Percentiles rank a stretch among this genome's conserved stretches.
phyloP scores from a whole-genome alignment of 1,140 invertebrate species.

The Bactericera cockerelli region DNA sequence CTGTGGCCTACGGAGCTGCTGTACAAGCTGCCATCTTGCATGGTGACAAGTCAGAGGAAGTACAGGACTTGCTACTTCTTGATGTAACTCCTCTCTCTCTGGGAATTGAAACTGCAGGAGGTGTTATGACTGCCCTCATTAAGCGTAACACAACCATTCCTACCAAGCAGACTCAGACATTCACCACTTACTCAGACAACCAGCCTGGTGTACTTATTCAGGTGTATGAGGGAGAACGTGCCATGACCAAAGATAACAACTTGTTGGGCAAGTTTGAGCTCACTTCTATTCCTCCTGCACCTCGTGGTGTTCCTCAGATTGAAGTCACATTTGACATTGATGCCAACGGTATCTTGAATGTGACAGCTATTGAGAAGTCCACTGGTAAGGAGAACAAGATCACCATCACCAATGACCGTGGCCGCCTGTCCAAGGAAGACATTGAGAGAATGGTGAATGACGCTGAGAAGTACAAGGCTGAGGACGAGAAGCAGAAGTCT shows the following conservation, averaged over 20 bases:
- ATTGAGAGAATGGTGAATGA: no score
- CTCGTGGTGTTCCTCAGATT: constrained; percentile 81
- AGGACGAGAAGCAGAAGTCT: constrained; percentile 80
- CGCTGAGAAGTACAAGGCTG: constrained; percentile 81
- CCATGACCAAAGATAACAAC: constrained; percentile 90
- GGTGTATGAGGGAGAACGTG: constrained; percentile 78
- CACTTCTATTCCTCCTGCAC: constrained; percentile 85
- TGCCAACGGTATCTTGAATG: constrained; percentile 79
- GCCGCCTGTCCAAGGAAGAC: constrained; percentile 86
- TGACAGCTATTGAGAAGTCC: constrained; percentile 75
- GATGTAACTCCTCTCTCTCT: no score
- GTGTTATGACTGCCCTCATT: constrained; percentile 90
- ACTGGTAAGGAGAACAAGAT: constrained; percentile 96
- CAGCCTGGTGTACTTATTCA: constrained; percentile 83
- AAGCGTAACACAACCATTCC: constrained; percentile 93
- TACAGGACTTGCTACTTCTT: constrained; percentile 74
- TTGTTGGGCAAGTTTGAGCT: constrained; percentile 85
- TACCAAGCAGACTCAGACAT: constrained; percentile 88
- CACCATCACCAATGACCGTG: constrained; percentile 96
- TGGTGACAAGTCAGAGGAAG: constrained; percentile 86
- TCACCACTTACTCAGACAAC: constrained; percentile 93
- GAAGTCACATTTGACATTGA: no score
- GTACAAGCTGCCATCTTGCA: constrained; percentile 85
- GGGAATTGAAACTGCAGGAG: constrained; percentile 95
- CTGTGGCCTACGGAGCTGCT: constrained; percentile 77